phyloP scores from a whole-genome alignment of 1,140 invertebrate species.

The Rhynchophorus ferrugineus region DNA sequence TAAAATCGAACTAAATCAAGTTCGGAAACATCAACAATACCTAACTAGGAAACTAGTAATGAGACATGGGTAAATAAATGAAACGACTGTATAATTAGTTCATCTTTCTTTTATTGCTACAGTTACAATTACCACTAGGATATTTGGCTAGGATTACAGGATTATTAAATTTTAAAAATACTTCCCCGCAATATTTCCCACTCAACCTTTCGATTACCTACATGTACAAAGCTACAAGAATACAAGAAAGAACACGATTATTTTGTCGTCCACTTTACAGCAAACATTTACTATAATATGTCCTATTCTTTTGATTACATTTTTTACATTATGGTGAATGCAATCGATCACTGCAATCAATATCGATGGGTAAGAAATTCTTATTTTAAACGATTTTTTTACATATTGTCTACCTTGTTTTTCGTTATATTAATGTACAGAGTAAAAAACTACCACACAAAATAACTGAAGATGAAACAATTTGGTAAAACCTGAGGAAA shows the following conservation, averaged over 20 bases:
- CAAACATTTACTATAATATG: too few species aligned
- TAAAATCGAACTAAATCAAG: too few species aligned
- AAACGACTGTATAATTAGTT: too few species aligned
- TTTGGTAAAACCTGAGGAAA: background rate
- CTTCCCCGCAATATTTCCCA: background rate
- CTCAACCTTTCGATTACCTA: background rate
- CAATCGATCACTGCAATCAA: too few species aligned
- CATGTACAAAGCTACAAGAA: background rate
- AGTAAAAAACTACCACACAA: background rate
- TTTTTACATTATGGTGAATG: too few species aligned
- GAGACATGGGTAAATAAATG: too few species aligned
- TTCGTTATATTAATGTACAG: background rate
- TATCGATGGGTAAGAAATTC: background rate
- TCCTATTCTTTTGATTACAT: too few species aligned
- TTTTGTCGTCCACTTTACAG: background rate
- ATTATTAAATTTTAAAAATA: background rate
- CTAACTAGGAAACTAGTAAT: too few species aligned
- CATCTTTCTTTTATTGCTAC: background rate
- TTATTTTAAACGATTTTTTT: background rate
- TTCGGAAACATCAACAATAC: too few species aligned
- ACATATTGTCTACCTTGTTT: background rate
- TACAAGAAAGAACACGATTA: background rate
- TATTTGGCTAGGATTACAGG: background rate
- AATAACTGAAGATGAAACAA: background rate
- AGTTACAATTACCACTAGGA: background rate